Evolutionary conservation across 2,888 invertebrate species (phyloP).

Genomic region (Copidosoma aretas): DNA sequence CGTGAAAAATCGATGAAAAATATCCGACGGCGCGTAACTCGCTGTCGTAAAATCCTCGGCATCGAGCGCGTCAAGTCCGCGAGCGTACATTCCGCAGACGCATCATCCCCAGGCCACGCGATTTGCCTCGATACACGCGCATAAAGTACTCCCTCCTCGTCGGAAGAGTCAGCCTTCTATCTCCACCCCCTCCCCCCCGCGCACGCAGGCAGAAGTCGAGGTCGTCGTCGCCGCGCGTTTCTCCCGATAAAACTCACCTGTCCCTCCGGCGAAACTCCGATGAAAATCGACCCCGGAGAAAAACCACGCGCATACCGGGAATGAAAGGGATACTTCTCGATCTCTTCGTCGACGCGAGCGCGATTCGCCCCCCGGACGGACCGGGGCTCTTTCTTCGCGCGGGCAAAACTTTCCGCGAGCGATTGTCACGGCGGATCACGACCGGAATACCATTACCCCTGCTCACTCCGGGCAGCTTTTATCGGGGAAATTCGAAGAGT

Average conservation of each 20-base stretch:
- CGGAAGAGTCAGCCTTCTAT: too few species aligned
- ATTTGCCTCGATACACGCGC: conserved; percentile 1
- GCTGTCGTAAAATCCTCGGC: too few species aligned
- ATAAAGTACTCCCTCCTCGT: not conserved
- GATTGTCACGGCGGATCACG: conserved; percentile 19
- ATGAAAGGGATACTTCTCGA: too few species aligned
- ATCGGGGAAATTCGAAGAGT: too few species aligned
- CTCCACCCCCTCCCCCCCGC: too few species aligned
- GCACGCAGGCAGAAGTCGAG: too few species aligned
- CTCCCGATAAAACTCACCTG: conserved; percentile 41
- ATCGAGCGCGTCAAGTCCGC: not conserved
- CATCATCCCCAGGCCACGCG: conserved; percentile 3
- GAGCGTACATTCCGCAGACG: not conserved
- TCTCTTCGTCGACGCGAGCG: conserved; percentile 20
- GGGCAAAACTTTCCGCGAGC: conserved; percentile 47
- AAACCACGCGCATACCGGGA: too few species aligned
- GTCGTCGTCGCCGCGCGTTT: not conserved
- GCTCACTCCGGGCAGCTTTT: too few species aligned
- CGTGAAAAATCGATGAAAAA: too few species aligned
- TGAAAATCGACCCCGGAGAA: conserved; percentile 41
- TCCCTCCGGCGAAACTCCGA: conserved; percentile 31
- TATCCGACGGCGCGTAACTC: too few species aligned
- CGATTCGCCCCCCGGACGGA: not conserved
- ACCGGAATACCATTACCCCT: too few species aligned
- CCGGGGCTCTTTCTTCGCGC: conserved; percentile 42